Base-by-base conservation (phyloP, 2,888 invertebrate genomes). In the Colostygia pectinataria region DNA sequence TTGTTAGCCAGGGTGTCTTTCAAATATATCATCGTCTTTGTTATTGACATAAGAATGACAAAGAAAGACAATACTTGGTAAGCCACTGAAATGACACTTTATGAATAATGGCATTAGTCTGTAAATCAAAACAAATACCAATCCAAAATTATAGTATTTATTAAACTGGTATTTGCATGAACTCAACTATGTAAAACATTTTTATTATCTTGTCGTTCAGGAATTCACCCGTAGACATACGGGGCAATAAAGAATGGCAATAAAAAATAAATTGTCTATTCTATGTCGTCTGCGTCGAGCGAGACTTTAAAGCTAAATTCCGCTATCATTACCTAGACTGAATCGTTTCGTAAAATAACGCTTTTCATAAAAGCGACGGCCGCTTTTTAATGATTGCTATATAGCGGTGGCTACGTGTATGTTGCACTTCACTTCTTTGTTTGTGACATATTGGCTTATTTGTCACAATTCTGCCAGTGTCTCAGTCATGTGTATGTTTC, bases 231-330 rank as follows among this genome's bases (percentile, higher is more conserved):
- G 39, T 39, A 40, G 34, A 52, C 44, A 38, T 29, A 29, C 28
- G 14, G 9, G 39, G 41, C 28, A 38, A 46, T 59, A 56, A 56
- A 56, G 50, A 47, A 29, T 3, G 28, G 45, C 45, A 54, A 47
- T 59, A 52, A 53, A 56, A 50, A 45, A 49, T 54, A 45, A 59
- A 56, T 53, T 50, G 59, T 56, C 36, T 52, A 44, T 56, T 54
- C 57, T 49, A 42, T 44, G 33, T 15, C 32, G 25, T 10, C 13
- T 32, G 15, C 15, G 25, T 18, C 10, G 23, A 2, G 31, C 9
- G 25, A 37, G 24, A 25, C 9, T 18, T 31, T 20, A 28, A 20
- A 27, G n/a, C 20, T 12, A 13, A 23, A 25, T 8, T 36, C 45
- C 15, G 31, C 27, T 28, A 40, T 36, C 46, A 55, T 49, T 23